Percentiles rank a stretch among this genome's conserved stretches.
These are phyloP conservation scores for Tanytarsus gracilentus DNA, from an alignment of 2,888 invertebrate genomes.

Conservation along the genomic window DNA sequence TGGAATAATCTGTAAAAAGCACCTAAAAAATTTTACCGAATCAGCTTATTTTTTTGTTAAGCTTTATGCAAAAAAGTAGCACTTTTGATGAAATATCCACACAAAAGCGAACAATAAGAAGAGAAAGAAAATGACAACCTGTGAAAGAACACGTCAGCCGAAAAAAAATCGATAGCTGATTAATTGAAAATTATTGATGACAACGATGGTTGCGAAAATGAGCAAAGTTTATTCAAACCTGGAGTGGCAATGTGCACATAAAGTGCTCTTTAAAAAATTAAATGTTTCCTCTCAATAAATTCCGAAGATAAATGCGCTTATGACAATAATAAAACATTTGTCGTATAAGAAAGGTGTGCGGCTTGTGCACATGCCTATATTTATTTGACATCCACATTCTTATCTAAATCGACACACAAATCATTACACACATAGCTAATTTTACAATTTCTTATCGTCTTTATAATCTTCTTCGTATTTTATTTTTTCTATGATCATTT, in stretches of 20 bases:
- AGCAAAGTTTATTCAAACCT: too few relatives aligned
- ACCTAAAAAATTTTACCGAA: neutral
- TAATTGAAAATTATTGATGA: neutral
- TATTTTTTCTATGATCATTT: too few relatives aligned
- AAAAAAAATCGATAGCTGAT: neutral
- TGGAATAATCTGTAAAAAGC: too few relatives aligned
- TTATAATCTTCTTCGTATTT: too few relatives aligned
- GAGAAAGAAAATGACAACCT: slow-evolving; percentile 8
- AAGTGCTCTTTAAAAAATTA: too few relatives aligned
- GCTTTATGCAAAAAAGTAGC: too few relatives aligned
- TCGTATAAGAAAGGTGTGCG: neutral
- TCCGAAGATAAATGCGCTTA: too few relatives aligned
- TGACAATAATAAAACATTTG: too few relatives aligned
- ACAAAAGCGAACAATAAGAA: neutral
- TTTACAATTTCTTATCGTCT: neutral
- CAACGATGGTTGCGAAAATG: neutral
- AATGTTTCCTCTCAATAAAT: too few relatives aligned
- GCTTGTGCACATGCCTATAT: neutral
- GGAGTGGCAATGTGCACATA: too few relatives aligned
- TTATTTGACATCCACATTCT: neutral
- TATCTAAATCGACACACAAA: slow-evolving; percentile 2
- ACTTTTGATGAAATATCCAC: neutral
- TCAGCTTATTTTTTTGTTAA: too few relatives aligned
- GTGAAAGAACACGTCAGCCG: slow-evolving; percentile 15
- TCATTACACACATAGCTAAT: neutral